phyloP scores from a whole-genome alignment of 2,888 invertebrate species.

The Thelaira solivaga region DNA sequence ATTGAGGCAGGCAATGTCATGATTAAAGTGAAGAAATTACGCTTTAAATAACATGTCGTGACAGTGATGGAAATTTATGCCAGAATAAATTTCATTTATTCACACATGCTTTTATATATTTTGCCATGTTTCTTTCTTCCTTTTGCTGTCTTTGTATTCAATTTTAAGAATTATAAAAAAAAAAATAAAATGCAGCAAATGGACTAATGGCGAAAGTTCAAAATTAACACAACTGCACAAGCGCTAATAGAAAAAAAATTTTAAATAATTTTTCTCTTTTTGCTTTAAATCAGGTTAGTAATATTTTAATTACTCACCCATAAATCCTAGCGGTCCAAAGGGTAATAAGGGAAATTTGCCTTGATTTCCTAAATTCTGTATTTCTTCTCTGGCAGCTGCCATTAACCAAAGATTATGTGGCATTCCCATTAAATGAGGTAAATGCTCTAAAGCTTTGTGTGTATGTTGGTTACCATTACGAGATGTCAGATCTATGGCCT shows the following conservation, averaged over 20 bases:
- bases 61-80: conserved; percentile 62
- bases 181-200: background rate
- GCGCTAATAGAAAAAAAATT: background rate
- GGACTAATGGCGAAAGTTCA: background rate
- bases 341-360: conserved; percentile 84
- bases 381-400: conserved; percentile 75
- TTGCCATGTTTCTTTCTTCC: background rate
- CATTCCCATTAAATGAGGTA: conserved; percentile 70
- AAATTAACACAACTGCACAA: background rate
- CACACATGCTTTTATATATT: conserved; percentile 38
- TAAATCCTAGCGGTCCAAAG: conserved; percentile 91
- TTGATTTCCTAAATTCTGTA: conserved; percentile 71
- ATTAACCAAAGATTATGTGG: conserved; percentile 74
- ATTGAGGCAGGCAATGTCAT: conserved; percentile 62
- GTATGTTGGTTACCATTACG: conserved; percentile 66
- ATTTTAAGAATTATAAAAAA: background rate
- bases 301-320: conserved; percentile 76
- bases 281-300: background rate
- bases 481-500: conserved; percentile 80
- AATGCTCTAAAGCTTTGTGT: conserved; percentile 65
- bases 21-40: conserved; percentile 59
- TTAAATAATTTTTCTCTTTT: background rate
- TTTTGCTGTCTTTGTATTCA: background rate
- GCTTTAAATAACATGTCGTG: conserved; percentile 58
- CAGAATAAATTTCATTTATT: conserved; percentile 52